These are phyloP conservation scores for Idaea aversata DNA, from an alignment of 2,888 invertebrate genomes.

Conservation along the genomic window DNA sequence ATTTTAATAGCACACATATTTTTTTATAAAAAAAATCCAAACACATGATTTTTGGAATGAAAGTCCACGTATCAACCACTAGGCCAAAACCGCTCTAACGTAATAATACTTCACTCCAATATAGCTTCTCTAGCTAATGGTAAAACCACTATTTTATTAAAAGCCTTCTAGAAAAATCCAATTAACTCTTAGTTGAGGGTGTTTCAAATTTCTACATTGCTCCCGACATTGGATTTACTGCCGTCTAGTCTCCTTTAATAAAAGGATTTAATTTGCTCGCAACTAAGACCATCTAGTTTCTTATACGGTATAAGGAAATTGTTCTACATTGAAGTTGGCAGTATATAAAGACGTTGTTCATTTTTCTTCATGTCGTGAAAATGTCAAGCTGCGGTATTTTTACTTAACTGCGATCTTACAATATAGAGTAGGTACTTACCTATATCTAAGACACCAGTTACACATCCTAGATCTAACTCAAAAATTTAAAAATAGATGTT, in stretches of 20 bases:
- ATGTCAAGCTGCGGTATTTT: neutral
- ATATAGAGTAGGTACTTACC: too few relatives aligned
- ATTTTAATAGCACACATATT: too few relatives aligned
- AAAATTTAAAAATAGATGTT: too few relatives aligned
- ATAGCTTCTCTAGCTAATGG: too few relatives aligned
- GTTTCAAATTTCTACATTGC: neutral
- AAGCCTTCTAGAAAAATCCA: neutral
- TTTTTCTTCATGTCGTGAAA: neutral
- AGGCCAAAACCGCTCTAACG: too few relatives aligned
- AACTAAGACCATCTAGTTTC: constrained; percentile 16
- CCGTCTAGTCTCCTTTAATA: constrained; percentile 1
- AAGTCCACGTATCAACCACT: too few relatives aligned
- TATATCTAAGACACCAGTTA: too few relatives aligned
- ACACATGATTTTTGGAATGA: too few relatives aligned
- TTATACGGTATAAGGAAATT: neutral
- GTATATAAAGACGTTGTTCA: neutral
- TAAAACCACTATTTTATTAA: neutral
- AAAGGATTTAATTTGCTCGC: constrained; percentile 33
- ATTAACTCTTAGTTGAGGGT: neutral
- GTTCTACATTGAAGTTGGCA: neutral
- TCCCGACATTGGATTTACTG: neutral
- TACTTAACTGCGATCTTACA: neutral
- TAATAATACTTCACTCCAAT: too few relatives aligned
- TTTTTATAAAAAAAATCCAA: too few relatives aligned
- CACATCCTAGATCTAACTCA: too few relatives aligned